phyloP scores from a whole-genome alignment of 2,888 invertebrate species.

The Myathropa florea region DNA sequence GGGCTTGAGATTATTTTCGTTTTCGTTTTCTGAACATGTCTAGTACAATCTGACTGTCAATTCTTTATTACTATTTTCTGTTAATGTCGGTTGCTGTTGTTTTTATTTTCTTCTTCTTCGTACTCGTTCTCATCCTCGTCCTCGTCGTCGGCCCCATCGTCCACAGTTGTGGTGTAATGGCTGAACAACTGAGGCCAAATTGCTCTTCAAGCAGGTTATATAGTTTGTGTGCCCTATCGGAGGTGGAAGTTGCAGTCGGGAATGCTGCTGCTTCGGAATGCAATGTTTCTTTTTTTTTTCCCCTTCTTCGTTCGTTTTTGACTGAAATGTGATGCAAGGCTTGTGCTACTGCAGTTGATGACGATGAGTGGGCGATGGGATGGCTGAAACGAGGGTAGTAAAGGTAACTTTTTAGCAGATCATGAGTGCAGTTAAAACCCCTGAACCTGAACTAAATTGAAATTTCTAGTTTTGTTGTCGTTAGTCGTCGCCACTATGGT shows the following conservation, averaged over 20 bases:
- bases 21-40: conserved; percentile 64
- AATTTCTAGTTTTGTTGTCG: conserved; percentile 60
- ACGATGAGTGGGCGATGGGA: neutral
- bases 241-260: neutral
- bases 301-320: neutral
- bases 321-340: conserved; percentile 15
- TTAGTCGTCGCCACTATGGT: conserved; percentile 38
- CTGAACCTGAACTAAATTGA: conserved; percentile 70
- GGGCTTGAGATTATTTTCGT: conserved; percentile 50
- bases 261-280: neutral
- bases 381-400: conserved; percentile 7
- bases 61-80: conserved; percentile 65
- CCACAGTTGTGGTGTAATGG: conserved; percentile 20
- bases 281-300: neutral
- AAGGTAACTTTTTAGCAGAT: conserved; percentile 68
- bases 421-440: conserved; percentile 60
- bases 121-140: neutral
- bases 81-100: conserved; percentile 42
- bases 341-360: conserved; percentile 13
- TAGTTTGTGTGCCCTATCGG: neutral
- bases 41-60: conserved; percentile 66
- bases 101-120: neutral
- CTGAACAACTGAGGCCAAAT: conserved; percentile 60
- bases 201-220: conserved; percentile 52
- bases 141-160: neutral